Evolutionary conservation across 2,797 vertebrate species (phyloP).

Genomic region (Acipenser ruthenus): DNA sequence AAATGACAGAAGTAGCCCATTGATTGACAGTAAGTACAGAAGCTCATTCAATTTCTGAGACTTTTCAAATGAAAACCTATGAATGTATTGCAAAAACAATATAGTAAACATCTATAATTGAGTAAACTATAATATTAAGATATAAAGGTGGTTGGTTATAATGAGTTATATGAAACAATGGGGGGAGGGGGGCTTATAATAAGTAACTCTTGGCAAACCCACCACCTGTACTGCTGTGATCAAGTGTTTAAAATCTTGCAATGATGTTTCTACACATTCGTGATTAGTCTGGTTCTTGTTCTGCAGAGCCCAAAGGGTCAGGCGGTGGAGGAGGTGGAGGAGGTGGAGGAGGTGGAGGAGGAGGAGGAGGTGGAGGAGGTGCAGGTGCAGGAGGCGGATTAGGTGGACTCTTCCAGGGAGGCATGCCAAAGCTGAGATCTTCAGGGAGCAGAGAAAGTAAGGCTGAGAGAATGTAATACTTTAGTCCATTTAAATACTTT

Average conservation of each 20-base stretch:
- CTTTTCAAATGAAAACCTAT: not conserved
- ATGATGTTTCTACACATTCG: not conserved
- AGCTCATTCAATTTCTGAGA: not conserved
- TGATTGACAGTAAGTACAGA: constrained; percentile 75
- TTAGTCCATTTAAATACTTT: too few relatives aligned
- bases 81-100: not conserved
- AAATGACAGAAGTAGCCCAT: constrained; percentile 82
- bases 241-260: not conserved
- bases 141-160: not conserved
- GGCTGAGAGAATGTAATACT: constrained; percentile 52
- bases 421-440: constrained; percentile 88
- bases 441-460: constrained; percentile 61
- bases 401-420: constrained; percentile 87
- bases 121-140: not conserved
- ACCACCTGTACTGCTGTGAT: not conserved
- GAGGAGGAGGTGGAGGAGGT: constrained; percentile 48
- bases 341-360: constrained; percentile 30
- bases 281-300: constrained; percentile 19
- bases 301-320: constrained; percentile 78
- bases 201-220: not conserved
- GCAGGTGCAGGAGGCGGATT: constrained; percentile 64
- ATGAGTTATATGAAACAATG: not conserved
- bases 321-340: constrained; percentile 43
- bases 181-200: not conserved
- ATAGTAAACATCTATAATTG: not conserved